Evolutionary conservation across 1,140 invertebrate genomes (phyloP), one percentile per base, ranked within the genome.

Genomic region (Penaeus indicus): DNA sequence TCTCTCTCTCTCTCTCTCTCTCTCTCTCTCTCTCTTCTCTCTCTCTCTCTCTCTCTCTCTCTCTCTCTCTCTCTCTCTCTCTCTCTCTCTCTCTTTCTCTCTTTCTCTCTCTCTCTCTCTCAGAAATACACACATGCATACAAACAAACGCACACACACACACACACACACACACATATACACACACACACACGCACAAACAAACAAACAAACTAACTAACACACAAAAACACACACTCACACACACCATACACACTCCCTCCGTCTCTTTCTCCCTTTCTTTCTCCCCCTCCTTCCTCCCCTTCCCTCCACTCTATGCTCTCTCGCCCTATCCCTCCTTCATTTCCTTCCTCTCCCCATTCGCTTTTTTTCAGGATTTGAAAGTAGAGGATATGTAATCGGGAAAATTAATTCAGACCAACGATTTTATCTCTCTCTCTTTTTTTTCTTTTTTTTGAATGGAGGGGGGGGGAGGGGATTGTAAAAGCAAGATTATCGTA

Each of bases 321-420:
- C 75, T 78, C 75, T 78, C 75, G 18, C 27, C 47, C 25, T 78
- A 18, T 78, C 75, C 47, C 75, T 78, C 75, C 75, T 19, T 38
- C 75, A 38, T 38, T 38, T 78, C 27, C 75, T 27, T 42, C 75
- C 75, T 78, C 47, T 47, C 75, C n/a, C 54, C 54, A 16, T 54
- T 54, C 54, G 54, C 11, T 13, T 54, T 42, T 54, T 54, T 54
- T 54, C 54, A 13, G 54, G 54, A 54, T 54, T 54, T 54, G 54
- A 54, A 54, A 16, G 54, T 54, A 54, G 54, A 54, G 54, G 54
- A 54, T 10, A 54, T 54, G 54, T 54, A 54, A 54, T 54, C 54
- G 54, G 54, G 54, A 16, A 54, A 54, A 54, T 54, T 54, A 54
- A 54, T 54, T 54, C 54, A 54, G 54, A 13, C 11, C 54, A 13